Base-by-base conservation (phyloP, 2,113 vertebrate genomes). In the Syrrhaptes paradoxus region DNA sequence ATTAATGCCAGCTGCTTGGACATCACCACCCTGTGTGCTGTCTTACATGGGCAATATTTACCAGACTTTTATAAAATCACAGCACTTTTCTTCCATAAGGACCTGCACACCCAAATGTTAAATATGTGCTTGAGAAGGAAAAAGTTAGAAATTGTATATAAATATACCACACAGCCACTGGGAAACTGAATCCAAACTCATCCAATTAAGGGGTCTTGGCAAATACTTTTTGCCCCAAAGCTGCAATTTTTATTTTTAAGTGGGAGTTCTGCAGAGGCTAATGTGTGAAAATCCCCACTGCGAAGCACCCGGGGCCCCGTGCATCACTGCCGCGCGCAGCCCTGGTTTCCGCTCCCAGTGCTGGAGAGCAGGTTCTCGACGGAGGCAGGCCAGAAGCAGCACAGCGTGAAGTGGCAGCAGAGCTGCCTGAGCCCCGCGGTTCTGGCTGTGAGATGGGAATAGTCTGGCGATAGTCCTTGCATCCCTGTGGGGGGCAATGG, bases 391-490 rank as follows among this genome's bases (percentile, higher is more conserved):
- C 86, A 83, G 91, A 80, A 95, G 91, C 2, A 58, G 70, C 95
- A 54, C 93, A 95, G 96, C 91, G 0, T 89, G 96, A 92, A 81
- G 22, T 7, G 16, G 93, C 95, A 95, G 87, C 65, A 81, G 95
- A 94, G 85, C 93, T 62, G 90, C 95, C 85, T 57, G 81, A 94
- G 84, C 87, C 81, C 77, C 88, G 1, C 17, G 54, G 13, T 85
- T 90, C 95, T 95, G 95, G 94, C 96, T 94, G 78, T 55, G 41
- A 70, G 89, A 93, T 51, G 93, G 91, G 87, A 96, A 94, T 7
- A 96, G 85, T 20, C 91, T 96, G 94, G 94, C 91, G 20, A 70
- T n/a, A 72, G 81, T 87, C 55, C 91, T 83, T 6, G 24, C 49
- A 49, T 97, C 87, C 67, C 94, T 2, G 2, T 7, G 3, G 94